A percentile compares a stretch with the other conserved stretches of the same genome.
Conservation (phyloP, 2,888 invertebrate genomes). For the Pyrgus malvae region DNA sequence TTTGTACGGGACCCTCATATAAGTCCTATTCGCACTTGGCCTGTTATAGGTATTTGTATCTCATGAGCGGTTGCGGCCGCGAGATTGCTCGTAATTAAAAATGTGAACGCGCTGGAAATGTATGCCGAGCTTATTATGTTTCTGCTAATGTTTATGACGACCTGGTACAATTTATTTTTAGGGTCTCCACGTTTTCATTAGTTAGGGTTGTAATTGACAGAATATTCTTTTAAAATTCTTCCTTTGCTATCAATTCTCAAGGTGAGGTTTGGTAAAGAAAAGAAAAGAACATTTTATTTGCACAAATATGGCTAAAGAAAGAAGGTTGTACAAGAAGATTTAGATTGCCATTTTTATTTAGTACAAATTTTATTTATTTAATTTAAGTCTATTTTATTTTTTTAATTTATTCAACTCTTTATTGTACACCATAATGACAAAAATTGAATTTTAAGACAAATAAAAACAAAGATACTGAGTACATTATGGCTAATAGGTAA, state of each 20-base stretch:
- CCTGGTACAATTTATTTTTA: conserved; percentile 9
- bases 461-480: too few relatives aligned
- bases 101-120: conserved; percentile 38
- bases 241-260: too few relatives aligned
- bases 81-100: conserved; percentile 53
- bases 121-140: conserved; percentile 21
- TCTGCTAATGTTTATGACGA: conserved; percentile 19
- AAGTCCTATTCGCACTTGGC: too few relatives aligned
- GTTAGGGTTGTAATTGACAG: background rate
- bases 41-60: conserved; percentile 27
- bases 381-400: too few relatives aligned
- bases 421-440: too few relatives aligned
- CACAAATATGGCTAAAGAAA: too few relatives aligned
- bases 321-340: too few relatives aligned
- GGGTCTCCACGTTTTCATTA: background rate
- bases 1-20: background rate
- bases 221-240: background rate
- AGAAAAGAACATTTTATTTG: background rate
- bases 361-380: too few relatives aligned
- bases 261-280: background rate
- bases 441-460: too few relatives aligned
- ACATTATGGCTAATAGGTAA: too few relatives aligned
- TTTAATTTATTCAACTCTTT: too few relatives aligned
- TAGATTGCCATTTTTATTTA: too few relatives aligned
- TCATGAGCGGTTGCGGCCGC: conserved; percentile 41